phyloP scores from a whole-genome alignment of 2,113 vertebrate genomes.

The Astur gentilis region DNA sequence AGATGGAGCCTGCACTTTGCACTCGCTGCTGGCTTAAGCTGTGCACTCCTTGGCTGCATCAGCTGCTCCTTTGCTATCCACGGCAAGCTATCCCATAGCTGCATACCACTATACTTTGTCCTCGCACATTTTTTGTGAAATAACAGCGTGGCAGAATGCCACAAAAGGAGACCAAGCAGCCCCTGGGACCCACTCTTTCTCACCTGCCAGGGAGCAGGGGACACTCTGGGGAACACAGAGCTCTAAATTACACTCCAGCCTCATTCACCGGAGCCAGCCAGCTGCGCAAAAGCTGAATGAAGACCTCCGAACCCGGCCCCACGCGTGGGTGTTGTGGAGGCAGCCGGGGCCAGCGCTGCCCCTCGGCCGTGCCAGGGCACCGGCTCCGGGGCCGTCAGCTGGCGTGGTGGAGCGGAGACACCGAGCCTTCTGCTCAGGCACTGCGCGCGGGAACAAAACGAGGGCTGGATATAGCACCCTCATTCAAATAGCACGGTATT shows the following conservation, averaged over 20 bases:
- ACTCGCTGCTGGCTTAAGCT: background rate
- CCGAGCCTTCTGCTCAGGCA: background rate
- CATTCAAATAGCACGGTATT: background rate
- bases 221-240: fast-evolving
- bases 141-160: background rate
- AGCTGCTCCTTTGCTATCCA: background rate
- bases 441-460: background rate
- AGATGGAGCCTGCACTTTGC: background rate
- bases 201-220: background rate
- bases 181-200: background rate
- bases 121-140: background rate
- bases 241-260: background rate
- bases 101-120: background rate
- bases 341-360: background rate
- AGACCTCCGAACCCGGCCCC: background rate
- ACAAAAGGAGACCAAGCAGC: background rate
- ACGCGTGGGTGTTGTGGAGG: fast-evolving
- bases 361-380: background rate
- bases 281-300: background rate
- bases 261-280: background rate
- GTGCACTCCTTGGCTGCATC: background rate
- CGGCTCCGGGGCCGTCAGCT: background rate
- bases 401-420: background rate
- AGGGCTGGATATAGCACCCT: background rate
- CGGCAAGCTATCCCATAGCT: background rate